Conservation (phyloP, 2,797 vertebrate genomes). For the Meriones psammophilus region DNA sequence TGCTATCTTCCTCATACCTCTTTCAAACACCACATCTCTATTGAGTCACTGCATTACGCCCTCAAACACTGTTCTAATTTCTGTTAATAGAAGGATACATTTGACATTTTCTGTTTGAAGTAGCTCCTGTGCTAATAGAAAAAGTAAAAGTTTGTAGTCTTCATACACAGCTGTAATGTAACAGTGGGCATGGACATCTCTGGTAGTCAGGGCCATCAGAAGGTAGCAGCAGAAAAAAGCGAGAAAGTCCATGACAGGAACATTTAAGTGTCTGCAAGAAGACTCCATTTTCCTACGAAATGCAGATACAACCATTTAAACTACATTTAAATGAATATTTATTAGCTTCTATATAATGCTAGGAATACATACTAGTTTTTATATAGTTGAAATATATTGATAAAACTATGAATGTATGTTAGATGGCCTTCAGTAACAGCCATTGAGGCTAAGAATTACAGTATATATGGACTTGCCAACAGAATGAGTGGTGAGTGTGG, state of each 20-base stretch:
- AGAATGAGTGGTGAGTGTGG: slow-evolving; percentile 1
- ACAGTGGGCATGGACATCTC: neutral
- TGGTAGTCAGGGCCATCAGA: neutral
- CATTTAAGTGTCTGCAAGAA: neutral
- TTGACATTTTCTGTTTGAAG: neutral
- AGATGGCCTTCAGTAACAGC: neutral
- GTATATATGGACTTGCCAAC: neutral
- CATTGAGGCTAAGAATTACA: neutral
- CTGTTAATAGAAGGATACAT: neutral
- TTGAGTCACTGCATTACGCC: neutral
- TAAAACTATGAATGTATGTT: neutral
- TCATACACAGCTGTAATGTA: neutral
- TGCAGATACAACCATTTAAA: neutral
- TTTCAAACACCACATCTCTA: neutral
- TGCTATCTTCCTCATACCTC: neutral
- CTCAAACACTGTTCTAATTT: neutral
- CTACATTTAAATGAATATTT: neutral
- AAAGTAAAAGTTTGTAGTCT: neutral
- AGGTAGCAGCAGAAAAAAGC: neutral
- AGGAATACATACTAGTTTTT: slow-evolving; percentile 6
- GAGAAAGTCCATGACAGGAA: neutral
- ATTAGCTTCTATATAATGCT: neutral
- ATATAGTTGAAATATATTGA: slow-evolving; percentile 22
- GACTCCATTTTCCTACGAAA: neutral
- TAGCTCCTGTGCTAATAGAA: neutral